Evolutionary conservation across 2,888 invertebrate species (phyloP).

Genomic region (Leptarthrus brevirostris): DNA sequence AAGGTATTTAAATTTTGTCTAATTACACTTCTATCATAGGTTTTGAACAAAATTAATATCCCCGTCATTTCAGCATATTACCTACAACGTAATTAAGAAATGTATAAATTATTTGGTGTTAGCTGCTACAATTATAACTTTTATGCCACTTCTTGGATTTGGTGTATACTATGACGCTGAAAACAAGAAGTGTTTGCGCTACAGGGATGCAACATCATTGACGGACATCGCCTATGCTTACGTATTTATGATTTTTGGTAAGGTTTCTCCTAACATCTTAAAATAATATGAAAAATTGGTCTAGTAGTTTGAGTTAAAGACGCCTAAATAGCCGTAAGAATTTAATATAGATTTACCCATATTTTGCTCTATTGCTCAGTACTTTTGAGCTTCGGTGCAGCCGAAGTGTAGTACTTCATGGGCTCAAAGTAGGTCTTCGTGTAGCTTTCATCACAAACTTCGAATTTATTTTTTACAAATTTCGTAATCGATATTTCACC

Average conservation of each 20-base stretch:
- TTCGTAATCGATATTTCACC: too few species aligned
- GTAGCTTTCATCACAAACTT: too few species aligned
- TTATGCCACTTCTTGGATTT: conserved; percentile 79
- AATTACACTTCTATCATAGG: too few species aligned
- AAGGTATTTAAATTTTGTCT: conserved; percentile 26
- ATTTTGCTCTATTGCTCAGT: too few species aligned
- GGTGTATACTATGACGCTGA: conserved; percentile 76
- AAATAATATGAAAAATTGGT: too few species aligned
- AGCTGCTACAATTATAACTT: conserved; percentile 77
- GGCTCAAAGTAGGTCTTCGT: too few species aligned
- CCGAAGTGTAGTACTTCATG: too few species aligned
- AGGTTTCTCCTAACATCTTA: conserved; percentile 60
- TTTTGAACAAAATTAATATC: background rate
- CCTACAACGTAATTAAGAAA: conserved; percentile 79
- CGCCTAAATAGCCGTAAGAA: too few species aligned
- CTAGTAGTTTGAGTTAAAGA: too few species aligned
- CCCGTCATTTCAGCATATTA: conserved; percentile 76
- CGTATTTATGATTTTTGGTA: conserved; percentile 81
- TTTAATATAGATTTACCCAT: too few species aligned
- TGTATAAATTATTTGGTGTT: conserved; percentile 78
- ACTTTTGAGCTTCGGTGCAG: too few species aligned
- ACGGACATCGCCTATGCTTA: conserved; percentile 80
- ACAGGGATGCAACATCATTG: conserved; percentile 75
- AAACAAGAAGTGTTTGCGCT: conserved; percentile 73
- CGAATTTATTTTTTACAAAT: too few species aligned